Base-by-base conservation (phyloP, 2,888 invertebrate species). In the Orchesella flavescens region DNA sequence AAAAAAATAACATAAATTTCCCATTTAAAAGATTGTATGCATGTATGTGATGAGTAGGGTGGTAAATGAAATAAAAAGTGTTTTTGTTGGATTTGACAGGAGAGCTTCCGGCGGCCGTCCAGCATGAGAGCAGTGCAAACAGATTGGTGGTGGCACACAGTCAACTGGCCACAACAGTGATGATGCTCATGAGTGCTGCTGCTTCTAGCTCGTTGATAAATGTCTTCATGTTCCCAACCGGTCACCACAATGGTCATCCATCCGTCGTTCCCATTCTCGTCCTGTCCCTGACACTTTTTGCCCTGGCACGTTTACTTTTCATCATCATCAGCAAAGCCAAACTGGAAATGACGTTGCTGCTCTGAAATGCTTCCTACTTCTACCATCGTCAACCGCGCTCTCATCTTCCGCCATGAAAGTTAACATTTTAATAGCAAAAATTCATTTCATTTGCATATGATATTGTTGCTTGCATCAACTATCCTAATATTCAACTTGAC, bases 101-200 rank as follows among this genome's bases (percentile, higher is more conserved):
- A 79, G 86, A 87, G 79, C 86, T 86, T 85, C 87, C 87, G 83
- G 87, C 87, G 23, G 87, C 87, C 84, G 87, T 87, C 84, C 87
- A 87, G 79, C 87, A 87, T 81, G 87, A 86, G 80, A 86, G 85
- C 75, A 74, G 78, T 55, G 85, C 83, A 73, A 73, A 73, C 73
- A 73, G 73, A 73, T 57, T 55, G 44, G 53, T 19, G 12, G 61
- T 61, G 55, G 23, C 24, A 24, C 17, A 44, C 10, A 73, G 73
- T 73, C 61, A 43, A 34, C 61, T 73, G 43, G 21, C 43, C 59
- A 57, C 55, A 57, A 19, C 61, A 44, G 61, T 61, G 57, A 15
- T 73, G 21, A 73, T 73, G 43, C 34, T 34, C 34, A 34, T 34
- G 7, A 66, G 66, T 44, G 66, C 66, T 44, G 12, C 73, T 59